A percentile compares a stretch with the other conserved stretches of the same genome.
These are phyloP conservation scores for Ara ararauna DNA, from an alignment of 2,797 vertebrate genomes.

Conservation along the genomic window DNA sequence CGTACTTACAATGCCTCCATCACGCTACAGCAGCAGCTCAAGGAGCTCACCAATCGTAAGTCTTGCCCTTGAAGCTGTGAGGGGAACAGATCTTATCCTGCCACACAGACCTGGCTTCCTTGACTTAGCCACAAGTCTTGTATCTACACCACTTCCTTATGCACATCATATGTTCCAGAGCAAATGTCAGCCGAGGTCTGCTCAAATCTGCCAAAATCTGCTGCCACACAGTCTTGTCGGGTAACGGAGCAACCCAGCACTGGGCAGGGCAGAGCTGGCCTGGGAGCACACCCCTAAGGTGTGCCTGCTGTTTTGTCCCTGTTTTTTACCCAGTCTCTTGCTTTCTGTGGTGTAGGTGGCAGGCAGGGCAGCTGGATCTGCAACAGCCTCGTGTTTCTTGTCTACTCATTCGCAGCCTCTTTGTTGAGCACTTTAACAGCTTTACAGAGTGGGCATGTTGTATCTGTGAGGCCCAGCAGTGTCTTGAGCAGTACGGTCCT, in stretches of 20 bases:
- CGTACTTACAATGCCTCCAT: conserved; percentile 97
- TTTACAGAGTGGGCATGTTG: rapidly evolving
- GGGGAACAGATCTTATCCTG: not conserved
- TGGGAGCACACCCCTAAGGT: not conserved
- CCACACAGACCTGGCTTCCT: not conserved
- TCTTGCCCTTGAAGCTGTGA: conserved; percentile 13
- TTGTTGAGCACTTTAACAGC: not conserved
- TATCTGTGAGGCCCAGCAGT: not conserved
- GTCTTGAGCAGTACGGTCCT: not conserved
- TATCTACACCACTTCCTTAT: not conserved
- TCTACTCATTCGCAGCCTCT: not conserved
- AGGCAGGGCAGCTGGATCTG: not conserved
- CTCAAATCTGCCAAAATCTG: not conserved
- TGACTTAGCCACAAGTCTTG: not conserved
- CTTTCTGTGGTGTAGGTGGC: not conserved
- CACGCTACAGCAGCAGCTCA: conserved; percentile 95
- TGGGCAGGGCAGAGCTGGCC: not conserved
- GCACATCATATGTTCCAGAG: not conserved
- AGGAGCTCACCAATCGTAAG: conserved; percentile 92
- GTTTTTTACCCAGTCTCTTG: not conserved
- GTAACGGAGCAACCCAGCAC: not conserved
- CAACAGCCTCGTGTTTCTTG: not conserved
- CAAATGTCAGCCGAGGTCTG: not conserved
- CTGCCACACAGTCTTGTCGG: not conserved
- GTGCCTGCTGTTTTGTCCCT: not conserved